phyloP scores from a whole-genome alignment of 2,797 vertebrate species.

The Sebastes nivosus region DNA sequence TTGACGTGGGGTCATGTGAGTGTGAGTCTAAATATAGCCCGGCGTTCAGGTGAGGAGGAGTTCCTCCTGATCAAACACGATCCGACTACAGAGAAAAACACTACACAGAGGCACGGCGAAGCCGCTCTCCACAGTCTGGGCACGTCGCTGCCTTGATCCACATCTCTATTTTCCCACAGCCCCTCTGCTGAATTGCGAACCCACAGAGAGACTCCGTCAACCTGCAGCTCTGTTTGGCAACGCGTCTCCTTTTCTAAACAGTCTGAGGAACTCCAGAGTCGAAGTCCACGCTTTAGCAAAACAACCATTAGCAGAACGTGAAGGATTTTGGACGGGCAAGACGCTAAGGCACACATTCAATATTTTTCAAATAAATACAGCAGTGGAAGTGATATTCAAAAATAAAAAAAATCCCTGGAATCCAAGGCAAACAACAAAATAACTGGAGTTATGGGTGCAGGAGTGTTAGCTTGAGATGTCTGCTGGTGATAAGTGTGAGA shows the following conservation, averaged over 20 bases:
- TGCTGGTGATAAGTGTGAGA: neutral
- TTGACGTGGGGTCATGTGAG: constrained; percentile 55
- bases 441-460: neutral
- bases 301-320: constrained; percentile 34
- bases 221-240: constrained; percentile 34
- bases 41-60: constrained; percentile 58
- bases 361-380: constrained; percentile 45
- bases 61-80: constrained; percentile 54
- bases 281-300: constrained; percentile 45
- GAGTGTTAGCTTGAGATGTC: neutral
- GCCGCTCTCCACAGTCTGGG: constrained; percentile 39
- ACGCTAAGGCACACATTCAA: neutral
- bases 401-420: neutral
- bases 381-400: neutral
- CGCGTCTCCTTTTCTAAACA: constrained; percentile 47
- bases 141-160: constrained; percentile 56
- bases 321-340: constrained; percentile 16
- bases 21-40: constrained; percentile 66
- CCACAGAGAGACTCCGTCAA: constrained; percentile 17
- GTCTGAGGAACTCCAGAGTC: constrained; percentile 34
- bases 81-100: constrained; percentile 28
- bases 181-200: constrained; percentile 40
- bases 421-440: neutral
- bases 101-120: constrained; percentile 1
- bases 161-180: constrained; percentile 54